Evolutionary conservation across 2,888 invertebrate species (phyloP), one percentile per base, ranked within the genome.

Genomic region (Chalcosyrphus nemorum): DNA sequence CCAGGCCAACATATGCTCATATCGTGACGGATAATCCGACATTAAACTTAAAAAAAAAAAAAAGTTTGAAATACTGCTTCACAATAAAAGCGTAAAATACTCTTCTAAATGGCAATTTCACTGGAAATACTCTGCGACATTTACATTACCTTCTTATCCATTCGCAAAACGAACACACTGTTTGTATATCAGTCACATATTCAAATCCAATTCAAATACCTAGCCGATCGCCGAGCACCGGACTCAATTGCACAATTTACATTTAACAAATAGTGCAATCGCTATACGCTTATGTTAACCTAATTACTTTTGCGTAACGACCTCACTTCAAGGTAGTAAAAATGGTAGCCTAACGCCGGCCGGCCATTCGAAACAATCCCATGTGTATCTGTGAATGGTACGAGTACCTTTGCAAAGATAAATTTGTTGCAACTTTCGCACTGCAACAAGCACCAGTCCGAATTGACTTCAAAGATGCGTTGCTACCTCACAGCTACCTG

Each of bases 251-350:
- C 78, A 65, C 80, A 84, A 84, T 70, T 78, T 84, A 74, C 57
- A 63, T 84, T 82, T 84, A 84, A 84, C 84, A 84, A 84, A 84
- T 84, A 84, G 80, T 80, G 80, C 80, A 84, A 80, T 84, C 84
- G 61, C 54, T 72, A 52, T 63, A 65, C 80, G 59, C 70, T 74
- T 84, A 43, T 84, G 80, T 84, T 84, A 74, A 84, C 84, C 84
- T 84, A 84, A 84, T 84, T 84, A 84, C 84, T 74, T 84, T 80
- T 80, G 74, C 84, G 74, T 84, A 84, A 84, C 84, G 84, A 84
- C 84, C 80, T 80, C 78, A 65, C 77, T 82, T 61, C 54, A 68
- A 78, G 82, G 72, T 66, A 82, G 80, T 80, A 57, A 80, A 84
- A 74, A 74, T 80, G 43, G 41, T 41, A 57, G 68, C 52, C 80